phyloP scores from a whole-genome alignment of 1,140 invertebrate genomes.

The roundworm (Caenorhabditis elegans) region WBcel235 BX284605.5:887001-887500 shows the following conservation, averaged over 20 bases:
- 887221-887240: conserved; percentile 34
- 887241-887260: conserved; percentile 30
- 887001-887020: too few relatives aligned
- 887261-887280: conserved; percentile 30
- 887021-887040: neutral
- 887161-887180: conserved; percentile 34
- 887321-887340: conserved; percentile 30
- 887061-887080: neutral
- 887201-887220: neutral
- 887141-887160: conserved; percentile 9
- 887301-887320: neutral
- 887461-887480: conserved; percentile 38
- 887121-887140: conserved; percentile 12
- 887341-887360: conserved; percentile 9
- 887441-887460: conserved; percentile 44
- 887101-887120: conserved; percentile 36
- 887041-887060: neutral
- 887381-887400: conserved; percentile 40
- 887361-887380: conserved; percentile 33
- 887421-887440: conserved; percentile 42
- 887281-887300: neutral
- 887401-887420: conserved; percentile 40
- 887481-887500: too few relatives aligned
- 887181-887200: conserved; percentile 22
- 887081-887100: conserved; percentile 15